Conservation (phyloP, 2,888 invertebrate species). For the Dione juno region DNA sequence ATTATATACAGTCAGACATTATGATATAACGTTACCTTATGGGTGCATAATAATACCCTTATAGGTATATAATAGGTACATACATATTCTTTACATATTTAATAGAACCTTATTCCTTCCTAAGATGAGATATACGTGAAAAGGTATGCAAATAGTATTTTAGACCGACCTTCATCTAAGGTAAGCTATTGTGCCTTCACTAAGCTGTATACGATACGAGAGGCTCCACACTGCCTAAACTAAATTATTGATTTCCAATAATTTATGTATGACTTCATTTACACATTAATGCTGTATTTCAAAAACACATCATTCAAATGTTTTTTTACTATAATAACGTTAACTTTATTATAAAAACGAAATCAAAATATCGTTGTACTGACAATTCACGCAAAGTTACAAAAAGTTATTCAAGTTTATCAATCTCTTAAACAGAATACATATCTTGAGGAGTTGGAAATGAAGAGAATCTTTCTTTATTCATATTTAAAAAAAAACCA, state of each 20-base stretch:
- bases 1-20: too few relatives aligned
- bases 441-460: too few relatives aligned
- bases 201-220: conserved; percentile 20
- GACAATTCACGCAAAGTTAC: too few relatives aligned
- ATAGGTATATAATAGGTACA: too few relatives aligned
- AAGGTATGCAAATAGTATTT: conserved; percentile 14
- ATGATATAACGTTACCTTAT: too few relatives aligned
- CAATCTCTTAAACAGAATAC: too few relatives aligned
- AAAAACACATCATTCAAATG: background rate
- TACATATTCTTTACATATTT: background rate
- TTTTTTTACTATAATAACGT: background rate
- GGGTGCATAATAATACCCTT: too few relatives aligned
- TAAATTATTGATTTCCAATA: conserved; percentile 23
- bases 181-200: conserved; percentile 12
- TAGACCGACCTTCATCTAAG: conserved; percentile 14
- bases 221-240: conserved; percentile 9
- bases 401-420: too few relatives aligned
- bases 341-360: background rate
- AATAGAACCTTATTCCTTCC: background rate
- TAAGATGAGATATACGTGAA: conserved; percentile 6
- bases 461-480: too few relatives aligned
- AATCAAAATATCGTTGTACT: too few relatives aligned
- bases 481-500: too few relatives aligned
- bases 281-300: conserved; percentile 5
- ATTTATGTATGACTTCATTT: conserved; percentile 28